phyloP scores from a whole-genome alignment of 2,113 vertebrate species.

The Chaetura pelagica region DNA sequence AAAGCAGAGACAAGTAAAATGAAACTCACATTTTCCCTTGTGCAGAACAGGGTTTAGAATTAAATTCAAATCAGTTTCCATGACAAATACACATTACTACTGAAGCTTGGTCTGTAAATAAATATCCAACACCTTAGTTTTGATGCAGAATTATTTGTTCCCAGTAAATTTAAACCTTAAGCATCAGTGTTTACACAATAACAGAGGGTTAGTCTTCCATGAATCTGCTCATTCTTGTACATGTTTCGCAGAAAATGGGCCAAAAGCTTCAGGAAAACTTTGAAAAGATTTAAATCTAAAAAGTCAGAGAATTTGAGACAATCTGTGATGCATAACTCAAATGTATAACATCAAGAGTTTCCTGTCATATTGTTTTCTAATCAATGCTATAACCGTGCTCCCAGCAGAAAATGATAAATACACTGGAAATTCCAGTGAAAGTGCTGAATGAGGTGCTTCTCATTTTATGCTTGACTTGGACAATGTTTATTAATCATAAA shows the following conservation, averaged over 20 bases:
- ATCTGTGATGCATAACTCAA: conserved; percentile 25
- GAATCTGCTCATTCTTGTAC: background rate
- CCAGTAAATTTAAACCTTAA: conserved; percentile 32
- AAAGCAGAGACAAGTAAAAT: conserved; percentile 77
- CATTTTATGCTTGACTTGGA: conserved; percentile 11
- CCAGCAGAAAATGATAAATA: conserved; percentile 34
- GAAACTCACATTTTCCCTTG: conserved; percentile 71
- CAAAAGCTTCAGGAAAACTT: conserved; percentile 36
- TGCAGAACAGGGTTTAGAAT: conserved; percentile 63
- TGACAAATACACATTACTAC: conserved; percentile 64
- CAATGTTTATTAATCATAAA: conserved; percentile 42
- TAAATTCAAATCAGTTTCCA: conserved; percentile 67
- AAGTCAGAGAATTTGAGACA: conserved; percentile 26
- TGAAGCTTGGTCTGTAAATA: conserved; percentile 43
- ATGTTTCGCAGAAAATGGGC: background rate
- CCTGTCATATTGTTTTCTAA: conserved; percentile 50
- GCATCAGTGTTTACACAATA: conserved; percentile 1
- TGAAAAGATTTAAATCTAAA: conserved; percentile 16
- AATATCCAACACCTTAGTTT: conserved; percentile 62
- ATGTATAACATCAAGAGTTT: conserved; percentile 40
- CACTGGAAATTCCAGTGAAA: background rate
- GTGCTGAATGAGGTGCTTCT: conserved; percentile 33
- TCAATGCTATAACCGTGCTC: conserved; percentile 4
- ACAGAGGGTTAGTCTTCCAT: background rate
- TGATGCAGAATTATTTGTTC: conserved; percentile 4